phyloP scores from a whole-genome alignment of 2,113 vertebrate genomes.

The Anseranas semipalmata region DNA sequence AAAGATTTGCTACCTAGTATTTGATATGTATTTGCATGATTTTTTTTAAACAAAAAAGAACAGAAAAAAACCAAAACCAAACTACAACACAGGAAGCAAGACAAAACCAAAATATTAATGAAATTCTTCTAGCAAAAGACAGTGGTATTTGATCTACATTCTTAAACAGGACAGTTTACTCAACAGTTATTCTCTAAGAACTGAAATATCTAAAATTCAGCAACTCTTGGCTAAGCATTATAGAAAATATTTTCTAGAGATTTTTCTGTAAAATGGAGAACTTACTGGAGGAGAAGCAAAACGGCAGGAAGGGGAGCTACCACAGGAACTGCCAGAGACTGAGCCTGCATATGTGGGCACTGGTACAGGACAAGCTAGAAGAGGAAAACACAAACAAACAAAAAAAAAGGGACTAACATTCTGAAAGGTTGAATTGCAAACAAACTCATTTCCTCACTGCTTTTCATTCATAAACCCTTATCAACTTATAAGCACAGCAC shows the following conservation, averaged over 20 bases:
- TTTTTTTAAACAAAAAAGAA: background rate
- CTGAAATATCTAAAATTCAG: background rate
- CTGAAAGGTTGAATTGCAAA: background rate
- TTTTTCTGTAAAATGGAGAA: conserved; percentile 37
- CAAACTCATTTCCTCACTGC: background rate
- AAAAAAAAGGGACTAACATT: background rate
- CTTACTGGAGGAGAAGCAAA: conserved; percentile 96
- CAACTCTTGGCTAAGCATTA: background rate
- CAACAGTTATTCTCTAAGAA: background rate
- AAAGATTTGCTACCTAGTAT: too few species aligned
- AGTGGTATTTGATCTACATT: background rate
- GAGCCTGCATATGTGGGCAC: conserved; percentile 85
- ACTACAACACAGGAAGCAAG: background rate
- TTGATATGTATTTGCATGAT: too few species aligned
- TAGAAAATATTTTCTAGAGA: background rate
- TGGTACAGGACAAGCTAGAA: conserved; percentile 90
- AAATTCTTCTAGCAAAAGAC: background rate
- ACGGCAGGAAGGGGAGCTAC: conserved; percentile 89
- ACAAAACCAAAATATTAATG: background rate
- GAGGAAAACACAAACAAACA: background rate
- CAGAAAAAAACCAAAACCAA: too few species aligned
- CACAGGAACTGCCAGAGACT: conserved; percentile 86
- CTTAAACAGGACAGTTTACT: background rate
- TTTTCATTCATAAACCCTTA: background rate
- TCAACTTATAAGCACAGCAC: background rate